Base-by-base conservation (phyloP, 1,140 invertebrate species). In the Drosophila parvula region DNA sequence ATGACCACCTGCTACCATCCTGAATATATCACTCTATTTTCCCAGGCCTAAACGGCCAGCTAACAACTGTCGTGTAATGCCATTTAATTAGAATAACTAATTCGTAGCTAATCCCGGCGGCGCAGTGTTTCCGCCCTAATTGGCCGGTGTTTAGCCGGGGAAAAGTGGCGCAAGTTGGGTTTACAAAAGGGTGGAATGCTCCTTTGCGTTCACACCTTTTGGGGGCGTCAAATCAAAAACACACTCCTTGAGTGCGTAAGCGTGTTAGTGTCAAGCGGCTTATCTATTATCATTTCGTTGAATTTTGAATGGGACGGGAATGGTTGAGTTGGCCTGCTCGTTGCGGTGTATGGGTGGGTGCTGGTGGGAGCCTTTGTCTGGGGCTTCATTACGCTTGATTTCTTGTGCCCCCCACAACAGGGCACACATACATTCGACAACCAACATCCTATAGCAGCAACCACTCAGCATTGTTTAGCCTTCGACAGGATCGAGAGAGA, bases 341-440 rank as follows among this genome's bases (percentile, higher is more conserved):
- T 4, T 6, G 12, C 5, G 11, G 5, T 12, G 48, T 9, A 14
- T 32, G 45, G 43, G 27, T 14, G 51, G 27, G 10, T 40, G 44
- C 51, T 48, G 43, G 22, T n/a, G 32, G 16, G 41, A 43, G 22
- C 47, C 50, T 63, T 74, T 75, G 73, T 76, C 30, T 73, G 70
- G 68, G 73, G 83, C 84, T 88, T 88, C 84, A 80, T 89, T 89
- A 78, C 84, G 84, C 83, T 88, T 88, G 83, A 88, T 88, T 83
- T 89, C 83, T 74, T 74, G 62, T 73, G 78, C 40, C 57, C 40
- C 57, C 69, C 69, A 28, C 40, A 62, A 74, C 64, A 50, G 18
- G 18, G 2, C 18, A 22, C 44, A 68, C 27, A 65, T 57, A 59
- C 53, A 65, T 59, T 47, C 14, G 0, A 32, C 28, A 5, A 11